phyloP scores from a whole-genome alignment of 53 echinoderm and acorn worm genomes.

The Astropecten irregularis region DNA sequence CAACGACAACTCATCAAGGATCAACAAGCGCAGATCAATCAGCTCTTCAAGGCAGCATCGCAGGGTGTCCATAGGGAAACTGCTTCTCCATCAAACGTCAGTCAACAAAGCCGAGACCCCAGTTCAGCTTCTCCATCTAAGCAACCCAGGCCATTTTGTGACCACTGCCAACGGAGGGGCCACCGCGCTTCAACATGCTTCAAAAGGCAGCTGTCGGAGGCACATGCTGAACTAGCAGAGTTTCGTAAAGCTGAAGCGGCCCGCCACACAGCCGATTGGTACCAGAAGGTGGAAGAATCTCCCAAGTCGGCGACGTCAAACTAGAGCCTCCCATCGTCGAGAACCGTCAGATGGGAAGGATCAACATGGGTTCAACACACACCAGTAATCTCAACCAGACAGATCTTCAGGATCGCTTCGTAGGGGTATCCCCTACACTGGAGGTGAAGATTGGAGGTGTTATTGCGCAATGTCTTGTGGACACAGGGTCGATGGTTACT shows the following conservation, averaged over 20 bases:
- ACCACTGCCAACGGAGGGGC: background rate
- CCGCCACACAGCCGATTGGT: no score
- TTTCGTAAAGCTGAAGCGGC: background rate
- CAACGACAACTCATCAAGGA: constrained; percentile 9
- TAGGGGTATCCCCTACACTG: background rate
- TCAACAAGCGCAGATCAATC: background rate
- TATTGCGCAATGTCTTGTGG: constrained; percentile 2
- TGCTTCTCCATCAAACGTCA: background rate
- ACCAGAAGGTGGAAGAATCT: background rate
- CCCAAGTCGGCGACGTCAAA: background rate
- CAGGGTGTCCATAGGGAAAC: background rate
- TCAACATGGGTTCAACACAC: constrained; percentile 7
- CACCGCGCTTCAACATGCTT: constrained; percentile 10
- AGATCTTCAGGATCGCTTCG: background rate
- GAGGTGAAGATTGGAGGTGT: background rate
- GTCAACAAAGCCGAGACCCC: no score
- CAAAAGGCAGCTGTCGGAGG: background rate
- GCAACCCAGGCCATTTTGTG: background rate
- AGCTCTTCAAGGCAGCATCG: background rate
- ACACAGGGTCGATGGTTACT: constrained; percentile 1
- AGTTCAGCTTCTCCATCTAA: background rate
- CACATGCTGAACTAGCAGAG: background rate
- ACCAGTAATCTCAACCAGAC: background rate
- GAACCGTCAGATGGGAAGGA: constrained; percentile 23
- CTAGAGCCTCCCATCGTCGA: no score